Evolutionary conservation across 1,140 invertebrate genomes (phyloP).

Genomic region (Lasaia peninsularis): DNA sequence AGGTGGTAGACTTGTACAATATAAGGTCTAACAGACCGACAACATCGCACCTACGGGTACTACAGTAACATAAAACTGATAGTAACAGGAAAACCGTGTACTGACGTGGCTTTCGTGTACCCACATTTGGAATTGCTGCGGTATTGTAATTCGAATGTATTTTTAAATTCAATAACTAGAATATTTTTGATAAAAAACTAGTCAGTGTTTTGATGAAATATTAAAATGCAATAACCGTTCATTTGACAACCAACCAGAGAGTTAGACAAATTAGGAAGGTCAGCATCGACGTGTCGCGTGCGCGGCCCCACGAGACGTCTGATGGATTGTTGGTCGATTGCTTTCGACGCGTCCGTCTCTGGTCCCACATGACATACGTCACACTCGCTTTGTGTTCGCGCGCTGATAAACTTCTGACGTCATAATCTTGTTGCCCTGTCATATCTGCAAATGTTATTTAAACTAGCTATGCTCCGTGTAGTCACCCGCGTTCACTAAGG

Average conservation of each 20-base stretch:
- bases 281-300: conserved; percentile 32
- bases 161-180: too few relatives aligned
- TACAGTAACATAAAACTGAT: too few relatives aligned
- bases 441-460: background rate
- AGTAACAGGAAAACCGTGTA: too few relatives aligned
- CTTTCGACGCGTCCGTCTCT: conserved; percentile 36
- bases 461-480: too few relatives aligned
- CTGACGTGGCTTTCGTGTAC: too few relatives aligned
- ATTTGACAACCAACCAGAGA: background rate
- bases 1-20: too few relatives aligned
- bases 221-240: conserved; percentile 8
- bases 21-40: too few relatives aligned
- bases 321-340: conserved; percentile 59
- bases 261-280: conserved; percentile 43
- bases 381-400: conserved; percentile 29
- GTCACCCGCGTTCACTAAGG: too few relatives aligned
- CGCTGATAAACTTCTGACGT: conserved; percentile 34
- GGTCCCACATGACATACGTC: conserved; percentile 43
- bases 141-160: too few relatives aligned
- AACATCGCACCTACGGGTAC: too few relatives aligned
- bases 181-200: background rate
- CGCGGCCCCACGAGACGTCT: conserved; percentile 29
- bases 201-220: background rate
- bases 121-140: too few relatives aligned
- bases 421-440: conserved; percentile 15